A percentile compares a stretch with the other conserved stretches of the same genome.
Conservation (phyloP, 2,797 vertebrate species). For the Sylvilagus floridanus region DNA sequence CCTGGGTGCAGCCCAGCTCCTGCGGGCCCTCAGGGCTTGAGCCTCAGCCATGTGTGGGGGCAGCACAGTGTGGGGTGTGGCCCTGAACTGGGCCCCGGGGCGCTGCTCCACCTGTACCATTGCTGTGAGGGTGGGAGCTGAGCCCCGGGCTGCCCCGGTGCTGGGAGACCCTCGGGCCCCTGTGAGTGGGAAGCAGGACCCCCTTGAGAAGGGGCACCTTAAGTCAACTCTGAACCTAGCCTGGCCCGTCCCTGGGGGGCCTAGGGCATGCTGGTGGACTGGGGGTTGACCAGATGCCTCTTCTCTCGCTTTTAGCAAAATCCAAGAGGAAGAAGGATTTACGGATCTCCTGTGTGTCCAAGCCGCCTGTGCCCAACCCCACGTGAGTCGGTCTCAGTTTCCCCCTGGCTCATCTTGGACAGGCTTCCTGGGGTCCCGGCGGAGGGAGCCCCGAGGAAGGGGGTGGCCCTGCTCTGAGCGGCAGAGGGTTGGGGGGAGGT, state of each 20-base stretch:
- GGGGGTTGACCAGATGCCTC: background rate
- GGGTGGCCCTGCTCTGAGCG: too few species aligned
- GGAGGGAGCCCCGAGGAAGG: background rate
- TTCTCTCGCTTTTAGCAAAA: conserved; percentile 83
- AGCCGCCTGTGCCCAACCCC: conserved; percentile 85
- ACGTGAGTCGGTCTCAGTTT: conserved; percentile 85
- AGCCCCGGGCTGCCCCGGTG: background rate
- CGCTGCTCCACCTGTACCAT: background rate
- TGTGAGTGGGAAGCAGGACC: background rate
- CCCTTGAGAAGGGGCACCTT: background rate
- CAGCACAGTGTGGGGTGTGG: too few species aligned
- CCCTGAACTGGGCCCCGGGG: background rate
- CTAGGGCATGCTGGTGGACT: too few species aligned
- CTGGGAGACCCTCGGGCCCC: too few species aligned
- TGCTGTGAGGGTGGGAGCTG: too few species aligned
- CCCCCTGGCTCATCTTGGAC: background rate
- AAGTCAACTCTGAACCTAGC: background rate
- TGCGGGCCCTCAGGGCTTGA: background rate
- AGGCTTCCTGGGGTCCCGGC: background rate
- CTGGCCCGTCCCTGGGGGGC: background rate
- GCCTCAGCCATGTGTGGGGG: too few species aligned
- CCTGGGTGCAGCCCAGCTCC: background rate
- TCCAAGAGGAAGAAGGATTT: conserved; percentile 87
- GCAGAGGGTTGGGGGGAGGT: background rate
- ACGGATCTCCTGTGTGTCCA: conserved; percentile 87